Evolutionary conservation across 2,888 invertebrate genomes (phyloP).

Genomic region (Magallana nippona): DNA sequence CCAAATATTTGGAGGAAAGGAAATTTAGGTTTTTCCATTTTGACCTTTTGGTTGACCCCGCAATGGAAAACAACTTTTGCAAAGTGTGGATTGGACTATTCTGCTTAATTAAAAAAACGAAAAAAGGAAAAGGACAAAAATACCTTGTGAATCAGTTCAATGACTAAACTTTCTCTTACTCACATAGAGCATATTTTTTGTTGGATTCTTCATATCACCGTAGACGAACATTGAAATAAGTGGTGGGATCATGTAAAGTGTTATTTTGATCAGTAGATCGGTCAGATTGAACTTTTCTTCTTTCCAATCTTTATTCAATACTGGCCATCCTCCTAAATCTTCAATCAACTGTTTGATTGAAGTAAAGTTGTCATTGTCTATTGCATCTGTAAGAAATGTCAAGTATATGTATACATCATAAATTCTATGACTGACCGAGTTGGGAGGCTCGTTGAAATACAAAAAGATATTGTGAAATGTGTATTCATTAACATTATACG

Average conservation of each 20-base stretch:
- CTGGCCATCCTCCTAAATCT: constrained; percentile 91
- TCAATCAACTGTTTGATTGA: constrained; percentile 81
- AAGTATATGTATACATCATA: background rate
- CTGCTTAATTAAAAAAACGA: too few relatives aligned
- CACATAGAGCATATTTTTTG: constrained; percentile 63
- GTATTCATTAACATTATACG: too few relatives aligned
- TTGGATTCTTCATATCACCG: constrained; percentile 67
- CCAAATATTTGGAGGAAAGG: too few relatives aligned
- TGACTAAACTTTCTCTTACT: constrained; percentile 43
- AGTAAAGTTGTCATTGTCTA: constrained; percentile 21
- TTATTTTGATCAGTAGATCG: constrained; percentile 54
- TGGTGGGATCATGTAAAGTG: constrained; percentile 85
- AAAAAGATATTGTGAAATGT: too few relatives aligned
- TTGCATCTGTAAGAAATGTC: constrained; percentile 30
- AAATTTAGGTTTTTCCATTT: too few relatives aligned
- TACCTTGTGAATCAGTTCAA: too few relatives aligned
- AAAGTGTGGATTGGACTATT: too few relatives aligned
- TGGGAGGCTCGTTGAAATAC: too few relatives aligned
- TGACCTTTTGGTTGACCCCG: too few relatives aligned
- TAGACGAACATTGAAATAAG: constrained; percentile 87
- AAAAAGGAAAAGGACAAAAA: too few relatives aligned
- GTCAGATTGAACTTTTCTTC: constrained; percentile 81
- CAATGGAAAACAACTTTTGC: too few relatives aligned
- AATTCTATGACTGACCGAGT: too few relatives aligned
- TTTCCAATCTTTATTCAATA: constrained; percentile 85